These are phyloP conservation scores for Anthopleura sola DNA, from an alignment of 64 coral and sea anemone genomes.

Conservation along the genomic window DNA sequence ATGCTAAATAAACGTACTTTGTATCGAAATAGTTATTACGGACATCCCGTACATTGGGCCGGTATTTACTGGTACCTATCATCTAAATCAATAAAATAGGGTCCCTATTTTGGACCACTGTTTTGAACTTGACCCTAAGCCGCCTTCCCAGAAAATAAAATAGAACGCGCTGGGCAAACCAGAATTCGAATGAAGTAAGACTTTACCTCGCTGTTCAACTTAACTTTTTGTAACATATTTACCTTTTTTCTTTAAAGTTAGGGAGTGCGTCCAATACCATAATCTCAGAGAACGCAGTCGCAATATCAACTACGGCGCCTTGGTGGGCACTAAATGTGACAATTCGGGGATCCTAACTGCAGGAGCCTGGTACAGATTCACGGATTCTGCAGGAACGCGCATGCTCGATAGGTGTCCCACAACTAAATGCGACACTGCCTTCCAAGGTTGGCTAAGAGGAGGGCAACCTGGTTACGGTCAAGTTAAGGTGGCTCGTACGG, in stretches of 20 bases:
- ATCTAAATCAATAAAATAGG: too few species aligned
- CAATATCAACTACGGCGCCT: not conserved
- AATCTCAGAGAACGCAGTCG: not conserved
- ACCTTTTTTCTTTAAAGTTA: not conserved
- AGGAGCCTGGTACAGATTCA: not conserved
- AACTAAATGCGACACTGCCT: not conserved
- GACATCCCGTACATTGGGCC: too few species aligned
- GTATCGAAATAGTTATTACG: too few species aligned
- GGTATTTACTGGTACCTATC: too few species aligned
- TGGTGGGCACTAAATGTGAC: not conserved
- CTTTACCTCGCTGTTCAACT: too few species aligned
- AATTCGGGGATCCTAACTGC: not conserved
- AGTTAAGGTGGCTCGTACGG: not conserved
- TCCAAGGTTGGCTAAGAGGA: not conserved
- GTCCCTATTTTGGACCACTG: too few species aligned
- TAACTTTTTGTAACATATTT: not conserved
- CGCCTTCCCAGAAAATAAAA: too few species aligned
- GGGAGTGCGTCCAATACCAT: not conserved
- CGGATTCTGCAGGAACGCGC: not conserved
- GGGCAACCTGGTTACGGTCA: not conserved
- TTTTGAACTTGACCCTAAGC: too few species aligned
- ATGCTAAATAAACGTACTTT: too few species aligned
- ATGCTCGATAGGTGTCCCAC: slow-evolving; percentile 5
- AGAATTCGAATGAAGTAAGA: too few species aligned
- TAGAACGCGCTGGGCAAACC: too few species aligned